Conservation (phyloP, 2,113 vertebrate species). For the Plecotus auritus region DNA sequence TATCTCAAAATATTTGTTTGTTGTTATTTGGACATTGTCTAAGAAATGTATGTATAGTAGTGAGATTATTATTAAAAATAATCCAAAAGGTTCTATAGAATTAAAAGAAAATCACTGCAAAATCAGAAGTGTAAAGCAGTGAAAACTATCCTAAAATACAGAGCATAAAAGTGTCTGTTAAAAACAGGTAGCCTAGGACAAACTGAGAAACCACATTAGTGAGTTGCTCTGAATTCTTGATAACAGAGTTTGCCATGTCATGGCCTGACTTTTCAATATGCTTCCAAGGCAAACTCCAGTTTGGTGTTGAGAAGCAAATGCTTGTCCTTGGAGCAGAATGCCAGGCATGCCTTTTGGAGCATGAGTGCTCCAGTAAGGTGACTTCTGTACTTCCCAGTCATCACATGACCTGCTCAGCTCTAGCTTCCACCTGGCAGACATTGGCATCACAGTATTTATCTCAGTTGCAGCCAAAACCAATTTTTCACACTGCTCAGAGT, state of each 20-base stretch:
- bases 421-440: neutral
- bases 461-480: neutral
- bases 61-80: neutral
- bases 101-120: neutral
- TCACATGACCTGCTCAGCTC: neutral
- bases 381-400: neutral
- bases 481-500: neutral
- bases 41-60: neutral
- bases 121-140: neutral
- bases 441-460: neutral
- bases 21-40: neutral
- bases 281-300: neutral
- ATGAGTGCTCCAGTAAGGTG: neutral
- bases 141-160: neutral
- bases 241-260: neutral
- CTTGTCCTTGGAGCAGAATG: neutral
- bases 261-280: neutral
- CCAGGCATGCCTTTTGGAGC: neutral
- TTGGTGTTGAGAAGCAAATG: neutral
- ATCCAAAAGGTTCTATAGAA: neutral
- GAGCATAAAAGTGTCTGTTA: neutral
- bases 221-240: neutral
- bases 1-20: neutral
- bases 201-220: neutral
- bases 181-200: neutral